Conservation (phyloP, 2,888 invertebrate species). For the Folsomia candida region DNA sequence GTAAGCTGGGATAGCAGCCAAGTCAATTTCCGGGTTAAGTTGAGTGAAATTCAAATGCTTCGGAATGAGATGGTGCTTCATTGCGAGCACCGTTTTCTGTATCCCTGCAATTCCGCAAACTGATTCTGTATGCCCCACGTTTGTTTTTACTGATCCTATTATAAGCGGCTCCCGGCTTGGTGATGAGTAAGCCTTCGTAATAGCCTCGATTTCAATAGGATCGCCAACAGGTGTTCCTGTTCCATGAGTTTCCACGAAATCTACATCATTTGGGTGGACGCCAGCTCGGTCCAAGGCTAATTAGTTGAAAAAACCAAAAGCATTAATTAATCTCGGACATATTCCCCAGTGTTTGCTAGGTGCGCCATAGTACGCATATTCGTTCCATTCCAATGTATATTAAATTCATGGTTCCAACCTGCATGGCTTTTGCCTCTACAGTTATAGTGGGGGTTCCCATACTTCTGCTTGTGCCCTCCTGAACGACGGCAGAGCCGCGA, state of each 20-base stretch:
- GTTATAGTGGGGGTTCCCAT: constrained; percentile 49
- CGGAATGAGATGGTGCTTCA: constrained; percentile 26
- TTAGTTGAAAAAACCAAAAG: too few species aligned
- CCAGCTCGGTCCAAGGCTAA: constrained; percentile 28
- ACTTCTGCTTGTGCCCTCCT: constrained; percentile 52
- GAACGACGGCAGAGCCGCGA: constrained; percentile 51
- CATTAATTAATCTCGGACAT: too few species aligned
- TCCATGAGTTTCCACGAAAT: constrained; percentile 22
- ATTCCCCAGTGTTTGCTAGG: too few species aligned
- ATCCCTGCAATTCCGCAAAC: constrained; percentile 29
- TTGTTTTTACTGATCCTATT: constrained; percentile 30
- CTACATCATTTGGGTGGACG: constrained; percentile 23
- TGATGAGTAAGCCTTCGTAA: constrained; percentile 16
- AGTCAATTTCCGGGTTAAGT: constrained; percentile 23
- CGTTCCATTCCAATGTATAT: too few species aligned
- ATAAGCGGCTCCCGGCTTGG: constrained; percentile 7
- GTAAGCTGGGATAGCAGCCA: constrained; percentile 15
- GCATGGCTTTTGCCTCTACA: constrained; percentile 29
- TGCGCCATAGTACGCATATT: too few species aligned
- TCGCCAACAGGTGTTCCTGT: constrained; percentile 23
- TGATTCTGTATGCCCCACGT: constrained; percentile 29
- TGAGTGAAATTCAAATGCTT: constrained; percentile 20
- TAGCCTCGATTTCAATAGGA: constrained; percentile 9
- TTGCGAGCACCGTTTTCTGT: constrained; percentile 24
- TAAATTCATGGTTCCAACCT: too few species aligned